These are phyloP conservation scores for Pseudonaja textilis DNA, from an alignment of 2,113 vertebrate species.

Conservation along the genomic window DNA sequence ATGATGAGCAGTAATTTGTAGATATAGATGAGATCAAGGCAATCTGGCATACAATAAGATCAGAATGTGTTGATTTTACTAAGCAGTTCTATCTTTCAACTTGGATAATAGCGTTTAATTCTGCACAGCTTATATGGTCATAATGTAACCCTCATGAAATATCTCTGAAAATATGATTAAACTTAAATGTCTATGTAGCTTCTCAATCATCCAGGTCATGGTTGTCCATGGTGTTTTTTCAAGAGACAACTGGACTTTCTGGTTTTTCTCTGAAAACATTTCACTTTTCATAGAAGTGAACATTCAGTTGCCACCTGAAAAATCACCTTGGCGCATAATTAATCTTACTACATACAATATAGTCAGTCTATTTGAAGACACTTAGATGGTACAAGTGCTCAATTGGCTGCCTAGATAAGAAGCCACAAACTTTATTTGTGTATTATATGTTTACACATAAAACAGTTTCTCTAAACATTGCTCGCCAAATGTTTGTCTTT, in stretches of 20 bases:
- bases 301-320: no score
- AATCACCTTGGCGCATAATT: not conserved
- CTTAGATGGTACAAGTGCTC: constrained; percentile 24
- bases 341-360: not conserved
- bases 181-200: no score
- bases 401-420: constrained; percentile 35
- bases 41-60: not conserved
- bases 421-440: constrained; percentile 25
- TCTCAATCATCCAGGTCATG: no score
- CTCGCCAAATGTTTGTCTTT: not conserved
- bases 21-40: not conserved
- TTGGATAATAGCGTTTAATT: constrained; percentile 21
- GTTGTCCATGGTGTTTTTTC: no score
- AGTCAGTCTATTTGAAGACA: not conserved
- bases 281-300: no score
- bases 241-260: no score
- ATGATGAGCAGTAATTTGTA: not conserved
- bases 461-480: constrained; percentile 16
- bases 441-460: not conserved
- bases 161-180: not conserved
- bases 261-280: no score
- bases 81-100: not conserved
- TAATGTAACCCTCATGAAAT: constrained; percentile 13
- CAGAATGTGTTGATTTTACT: not conserved
- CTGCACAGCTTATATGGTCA: not conserved